Evolutionary conservation across 2,113 vertebrate species (phyloP), one percentile per base, ranked within the genome.

Genomic region (Peromyscus leucopus): DNA sequence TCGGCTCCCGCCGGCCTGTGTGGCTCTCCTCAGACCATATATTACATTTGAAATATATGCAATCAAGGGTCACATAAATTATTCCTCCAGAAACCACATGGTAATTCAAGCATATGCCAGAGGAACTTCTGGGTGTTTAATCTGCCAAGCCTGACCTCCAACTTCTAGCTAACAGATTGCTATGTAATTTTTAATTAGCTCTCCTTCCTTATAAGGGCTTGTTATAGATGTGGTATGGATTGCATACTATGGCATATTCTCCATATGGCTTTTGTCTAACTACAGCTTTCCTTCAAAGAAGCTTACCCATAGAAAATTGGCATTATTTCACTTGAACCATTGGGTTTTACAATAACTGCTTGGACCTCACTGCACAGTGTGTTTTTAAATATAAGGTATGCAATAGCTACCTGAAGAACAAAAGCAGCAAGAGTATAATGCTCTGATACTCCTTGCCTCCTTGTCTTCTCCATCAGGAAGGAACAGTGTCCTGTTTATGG

Each of bases 141-240:
- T 91, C 51, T 79, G 69, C 78, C 78, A 93, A 61, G 33, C 16
- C 83, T 93, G 90, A 97, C 90, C 94, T 96, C 83, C 85, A 67
- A 65, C 55, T 91, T 85, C 57, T 59, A 85, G 33, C 76, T 86
- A 89, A 95, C 87, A 96, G 92, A 93, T 83, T 93, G 92, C 59
- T 78, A 5, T 76, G 59, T 76, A 65, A 94, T 71, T 94, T 97
- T 93, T 94, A 96, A 91, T 95, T 93, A 96, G 89, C 67, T 93
- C 59, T 89, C 89, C 72, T 78, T 92, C 78, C 26, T 97, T 92
- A 93, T 6, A 48, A 95, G 39, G 76, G 72, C 87, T 95, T 33
- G 1, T 55, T 59, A 24, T 16, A 83, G 88, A 89, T 89, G 76
- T 91, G 9, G 9, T 75, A 59, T 61, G 67, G 33, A 59, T 55